These are phyloP conservation scores for Melanotaenia parkinsoni DNA, from an alignment of 2,797 vertebrate species.

Conservation along the genomic window DNA sequence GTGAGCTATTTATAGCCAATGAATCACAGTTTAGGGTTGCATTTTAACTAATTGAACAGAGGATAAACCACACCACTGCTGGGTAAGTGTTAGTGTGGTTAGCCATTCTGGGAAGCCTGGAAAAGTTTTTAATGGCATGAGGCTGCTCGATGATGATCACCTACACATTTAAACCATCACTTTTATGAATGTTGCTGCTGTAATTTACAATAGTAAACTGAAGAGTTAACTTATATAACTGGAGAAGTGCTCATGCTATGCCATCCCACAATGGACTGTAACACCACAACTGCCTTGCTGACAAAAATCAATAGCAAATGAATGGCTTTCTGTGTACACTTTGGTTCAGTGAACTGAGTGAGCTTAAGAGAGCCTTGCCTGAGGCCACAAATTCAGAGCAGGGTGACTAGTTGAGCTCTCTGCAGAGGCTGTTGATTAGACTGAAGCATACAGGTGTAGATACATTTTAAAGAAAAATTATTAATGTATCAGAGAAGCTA, in stretches of 20 bases:
- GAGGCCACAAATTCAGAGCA: constrained; percentile 30
- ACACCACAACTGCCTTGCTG: constrained; percentile 34
- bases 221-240: constrained; percentile 17
- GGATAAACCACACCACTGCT: constrained; percentile 2
- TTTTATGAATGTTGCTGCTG: background rate
- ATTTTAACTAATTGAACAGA: constrained; percentile 48
- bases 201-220: background rate
- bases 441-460: background rate
- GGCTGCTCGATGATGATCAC: background rate
- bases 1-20: constrained; percentile 46
- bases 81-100: constrained; percentile 10
- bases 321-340: constrained; percentile 48
- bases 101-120: constrained; percentile 5
- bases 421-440: background rate
- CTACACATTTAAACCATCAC: too few species aligned
- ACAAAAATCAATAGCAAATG: constrained; percentile 39
- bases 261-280: constrained; percentile 1
- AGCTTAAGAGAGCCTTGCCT: constrained; percentile 26
- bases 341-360: constrained; percentile 46
- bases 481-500: background rate
- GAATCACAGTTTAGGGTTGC: constrained; percentile 43
- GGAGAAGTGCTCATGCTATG: constrained; percentile 6
- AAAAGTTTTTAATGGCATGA: background rate
- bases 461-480: background rate
- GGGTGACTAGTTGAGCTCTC: constrained; percentile 4